These are phyloP conservation scores for Spodoptera litura DNA, from an alignment of 1,140 invertebrate species.

Conservation along the genomic window DNA sequence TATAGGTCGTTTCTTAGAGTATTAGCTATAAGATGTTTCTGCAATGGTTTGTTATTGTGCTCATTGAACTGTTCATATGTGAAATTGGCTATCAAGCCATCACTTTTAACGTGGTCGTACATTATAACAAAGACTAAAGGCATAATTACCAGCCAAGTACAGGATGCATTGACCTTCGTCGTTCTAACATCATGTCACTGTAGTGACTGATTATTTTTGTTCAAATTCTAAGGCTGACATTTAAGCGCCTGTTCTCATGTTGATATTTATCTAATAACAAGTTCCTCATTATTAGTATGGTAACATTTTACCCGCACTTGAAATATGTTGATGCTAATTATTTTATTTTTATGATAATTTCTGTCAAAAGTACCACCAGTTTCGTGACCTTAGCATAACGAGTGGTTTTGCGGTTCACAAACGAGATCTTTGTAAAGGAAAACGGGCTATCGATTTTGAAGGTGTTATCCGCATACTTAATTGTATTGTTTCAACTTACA, in stretches of 20 bases:
- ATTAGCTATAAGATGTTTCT: conserved; percentile 1
- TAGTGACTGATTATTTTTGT: background rate
- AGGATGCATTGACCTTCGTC: no score
- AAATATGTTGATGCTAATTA: conserved; percentile 2
- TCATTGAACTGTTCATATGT: conserved; percentile 8
- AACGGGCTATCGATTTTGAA: conserved; percentile 1
- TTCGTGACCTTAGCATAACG: conserved; percentile 25
- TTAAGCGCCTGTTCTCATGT: background rate
- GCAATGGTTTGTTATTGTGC: conserved; percentile 29
- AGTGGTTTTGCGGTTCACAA: background rate
- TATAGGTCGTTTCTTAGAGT: conserved; percentile 9
- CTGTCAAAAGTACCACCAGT: conserved; percentile 8
- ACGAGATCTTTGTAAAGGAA: conserved; percentile 6
- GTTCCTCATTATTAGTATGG: background rate
- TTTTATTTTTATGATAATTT: conserved; percentile 20
- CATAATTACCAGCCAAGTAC: no score
- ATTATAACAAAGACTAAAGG: background rate
- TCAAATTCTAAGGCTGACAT: background rate
- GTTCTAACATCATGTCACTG: background rate
- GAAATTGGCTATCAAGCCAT: background rate
- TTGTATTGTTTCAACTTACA: no score
- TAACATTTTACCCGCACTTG: background rate
- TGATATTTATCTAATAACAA: background rate
- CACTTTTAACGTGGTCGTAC: conserved; percentile 24
- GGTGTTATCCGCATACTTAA: background rate